These are phyloP conservation scores for Coelogynopora nodosa DNA, from an alignment of 2,888 invertebrate species.

Conservation along the genomic window DNA sequence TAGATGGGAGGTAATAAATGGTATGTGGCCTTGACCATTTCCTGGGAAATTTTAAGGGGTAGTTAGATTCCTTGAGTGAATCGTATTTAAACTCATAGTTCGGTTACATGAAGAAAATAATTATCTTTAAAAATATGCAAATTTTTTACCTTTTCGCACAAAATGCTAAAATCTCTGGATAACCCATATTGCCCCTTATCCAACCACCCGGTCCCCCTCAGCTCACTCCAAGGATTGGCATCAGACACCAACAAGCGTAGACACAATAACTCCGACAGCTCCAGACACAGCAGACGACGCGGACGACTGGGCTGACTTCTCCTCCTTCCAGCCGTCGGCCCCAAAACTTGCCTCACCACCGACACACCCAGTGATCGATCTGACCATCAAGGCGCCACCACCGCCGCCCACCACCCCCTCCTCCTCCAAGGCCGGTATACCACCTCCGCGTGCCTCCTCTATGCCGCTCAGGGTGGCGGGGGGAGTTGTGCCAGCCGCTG, in stretches of 20 bases:
- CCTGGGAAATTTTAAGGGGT: no score
- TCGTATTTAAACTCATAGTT: no score
- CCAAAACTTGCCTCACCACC: neutral
- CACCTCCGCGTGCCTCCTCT: neutral
- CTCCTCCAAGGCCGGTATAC: neutral
- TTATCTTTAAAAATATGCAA: no score
- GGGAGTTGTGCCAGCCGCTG: neutral
- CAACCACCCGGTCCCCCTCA: no score
- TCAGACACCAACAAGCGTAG: neutral
- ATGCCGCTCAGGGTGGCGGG: neutral
- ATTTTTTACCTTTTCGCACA: no score
- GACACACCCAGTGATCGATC: neutral
- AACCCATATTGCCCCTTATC: no score
- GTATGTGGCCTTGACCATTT: no score
- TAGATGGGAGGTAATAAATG: no score
- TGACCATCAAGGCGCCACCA: neutral
- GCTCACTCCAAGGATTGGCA: neutral
- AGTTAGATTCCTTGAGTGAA: no score
- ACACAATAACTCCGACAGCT: neutral
- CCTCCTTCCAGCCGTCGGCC: neutral
- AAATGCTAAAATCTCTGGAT: no score
- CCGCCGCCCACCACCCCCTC: neutral
- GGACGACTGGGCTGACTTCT: constrained; percentile 10
- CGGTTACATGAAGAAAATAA: no score
- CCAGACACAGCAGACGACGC: neutral